phyloP scores from a whole-genome alignment of 2,888 invertebrate genomes.

The Agriopis marginaria region DNA sequence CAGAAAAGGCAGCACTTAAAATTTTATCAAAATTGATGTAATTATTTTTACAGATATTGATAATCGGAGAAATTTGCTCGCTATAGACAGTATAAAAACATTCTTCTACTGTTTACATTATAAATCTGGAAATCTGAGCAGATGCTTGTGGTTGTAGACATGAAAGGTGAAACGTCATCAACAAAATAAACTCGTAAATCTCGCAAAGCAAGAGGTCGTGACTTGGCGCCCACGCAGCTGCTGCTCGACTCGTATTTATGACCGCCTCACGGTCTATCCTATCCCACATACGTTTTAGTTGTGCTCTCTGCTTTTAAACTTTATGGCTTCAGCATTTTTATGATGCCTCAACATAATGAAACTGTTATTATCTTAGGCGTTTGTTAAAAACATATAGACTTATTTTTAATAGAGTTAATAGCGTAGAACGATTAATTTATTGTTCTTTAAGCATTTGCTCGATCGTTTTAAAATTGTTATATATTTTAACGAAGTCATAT shows the following conservation, averaged over 20 bases:
- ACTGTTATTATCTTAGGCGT: slow-evolving; percentile 43
- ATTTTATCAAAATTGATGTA: background rate
- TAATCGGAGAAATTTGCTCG: slow-evolving; percentile 4
- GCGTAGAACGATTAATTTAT: background rate
- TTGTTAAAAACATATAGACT: slow-evolving; percentile 30
- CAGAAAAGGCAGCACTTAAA: background rate
- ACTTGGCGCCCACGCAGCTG: slow-evolving; percentile 38
- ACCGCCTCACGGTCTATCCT: slow-evolving; percentile 40
- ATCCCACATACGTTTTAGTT: slow-evolving; percentile 49
- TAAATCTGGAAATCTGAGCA: slow-evolving; percentile 31
- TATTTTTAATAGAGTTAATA: slow-evolving; percentile 19
- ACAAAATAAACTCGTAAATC: slow-evolving; percentile 55
- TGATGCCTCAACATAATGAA: slow-evolving; percentile 50
- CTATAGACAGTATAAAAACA: slow-evolving; percentile 24
- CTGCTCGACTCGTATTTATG: slow-evolving; percentile 48
- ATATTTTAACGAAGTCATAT: too few species aligned
- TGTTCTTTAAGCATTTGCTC: background rate
- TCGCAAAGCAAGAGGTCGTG: slow-evolving; percentile 46
- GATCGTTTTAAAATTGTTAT: background rate
- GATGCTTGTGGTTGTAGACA: slow-evolving; percentile 42
- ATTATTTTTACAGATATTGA: background rate
- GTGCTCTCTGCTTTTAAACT: slow-evolving; percentile 52
- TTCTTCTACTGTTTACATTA: slow-evolving; percentile 22
- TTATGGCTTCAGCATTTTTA: slow-evolving; percentile 53
- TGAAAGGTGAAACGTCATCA: slow-evolving; percentile 42